Conservation (phyloP, 2,797 vertebrate species). For the Acanthurus tractus region DNA sequence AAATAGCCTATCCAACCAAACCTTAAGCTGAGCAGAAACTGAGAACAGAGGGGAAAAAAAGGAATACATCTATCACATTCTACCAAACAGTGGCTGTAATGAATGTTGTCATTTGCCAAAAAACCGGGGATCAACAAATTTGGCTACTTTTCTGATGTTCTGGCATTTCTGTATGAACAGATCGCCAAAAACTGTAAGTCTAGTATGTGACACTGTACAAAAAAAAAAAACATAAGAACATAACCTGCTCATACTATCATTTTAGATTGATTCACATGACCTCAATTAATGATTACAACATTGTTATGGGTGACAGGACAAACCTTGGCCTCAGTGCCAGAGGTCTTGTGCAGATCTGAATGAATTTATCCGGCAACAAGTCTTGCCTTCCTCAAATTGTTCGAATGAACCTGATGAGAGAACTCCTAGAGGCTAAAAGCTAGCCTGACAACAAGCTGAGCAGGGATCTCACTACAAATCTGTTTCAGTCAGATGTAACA, state of each 20-base stretch:
- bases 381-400: not conserved
- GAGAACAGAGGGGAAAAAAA: not conserved
- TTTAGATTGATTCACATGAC: not conserved
- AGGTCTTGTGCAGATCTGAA: not conserved
- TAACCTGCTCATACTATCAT: not conserved
- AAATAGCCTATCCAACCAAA: not conserved
- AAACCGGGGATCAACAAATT: not conserved
- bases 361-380: not conserved
- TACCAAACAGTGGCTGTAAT: not conserved
- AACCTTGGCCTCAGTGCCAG: not conserved
- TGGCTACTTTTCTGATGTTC: not conserved
- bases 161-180: not conserved
- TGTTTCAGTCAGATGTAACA: slow-evolving; percentile 1
- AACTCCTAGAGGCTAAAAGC: not conserved
- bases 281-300: not conserved
- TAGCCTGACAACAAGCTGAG: not conserved
- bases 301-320: not conserved
- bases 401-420: slow-evolving; percentile 1
- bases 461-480: slow-evolving; percentile 9
- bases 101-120: not conserved
- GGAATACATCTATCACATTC: not conserved
- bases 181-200: not conserved
- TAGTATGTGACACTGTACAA: not conserved
- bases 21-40: not conserved
- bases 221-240: too few species aligned